Evolutionary conservation across 1,140 invertebrate species (phyloP), one percentile per base, ranked within the genome.

Genomic region (Zaprionus inermis): DNA sequence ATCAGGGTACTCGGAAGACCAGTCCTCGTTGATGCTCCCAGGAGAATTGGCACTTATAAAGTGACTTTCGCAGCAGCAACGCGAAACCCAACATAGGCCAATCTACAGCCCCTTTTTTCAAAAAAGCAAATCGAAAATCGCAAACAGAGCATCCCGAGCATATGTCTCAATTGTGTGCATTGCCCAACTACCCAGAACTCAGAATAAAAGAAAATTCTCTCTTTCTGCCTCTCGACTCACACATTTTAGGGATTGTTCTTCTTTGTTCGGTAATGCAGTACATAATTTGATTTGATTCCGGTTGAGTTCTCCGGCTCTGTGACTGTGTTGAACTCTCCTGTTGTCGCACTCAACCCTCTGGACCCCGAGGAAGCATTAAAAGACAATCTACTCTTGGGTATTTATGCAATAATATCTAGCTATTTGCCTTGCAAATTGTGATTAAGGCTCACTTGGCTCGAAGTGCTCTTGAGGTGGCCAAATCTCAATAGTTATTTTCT

Each of bases 131-230:
- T 78, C 74, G 57, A 73, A 73, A 55, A 66, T 41, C 64, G 54
- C 63, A 36, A 64, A 46, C 12, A 32, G 18, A 65, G 67, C 80
- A 88, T 89, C 38, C 63, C 54, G 72, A 90, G 77, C 88, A 90
- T 90, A 90, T 90, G 88, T 90, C 80, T 58, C 80, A 79, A 90
- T 90, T 91, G 88, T 84, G 88, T 73, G 60, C 81, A 86, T 66
- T 80, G 65, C 60, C 74, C 74, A 72, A 76, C 66, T 68, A 78
- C 70, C 56, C 61, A 70, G 34, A 44, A 49, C 68, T 57, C 52
- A 38, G 28, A 49, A 46, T 20, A 30, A 44, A 41, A 24, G 16
- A 49, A 44, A 46, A 52, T 66, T 58, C 32, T 59, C 64, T 52
- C 70, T 9, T 7, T 32, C 0, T 57, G 22, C 52, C 65, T 52